Evolutionary conservation across 2,113 vertebrate genomes (phyloP).

Genomic region (Hippocampus comes): DNA sequence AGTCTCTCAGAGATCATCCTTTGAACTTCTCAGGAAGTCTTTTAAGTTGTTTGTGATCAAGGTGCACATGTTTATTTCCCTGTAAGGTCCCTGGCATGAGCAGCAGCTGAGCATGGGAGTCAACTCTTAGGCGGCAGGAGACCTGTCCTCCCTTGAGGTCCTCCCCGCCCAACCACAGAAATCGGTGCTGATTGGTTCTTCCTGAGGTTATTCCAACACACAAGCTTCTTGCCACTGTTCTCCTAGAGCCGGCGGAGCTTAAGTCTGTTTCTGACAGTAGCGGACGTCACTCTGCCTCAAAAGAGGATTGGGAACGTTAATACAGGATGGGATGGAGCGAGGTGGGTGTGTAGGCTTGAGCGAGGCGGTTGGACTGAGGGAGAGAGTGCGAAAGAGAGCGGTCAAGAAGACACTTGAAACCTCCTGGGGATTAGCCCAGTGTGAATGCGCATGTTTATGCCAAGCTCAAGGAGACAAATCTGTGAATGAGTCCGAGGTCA

Average conservation of each 20-base stretch:
- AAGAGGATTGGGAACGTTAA: constrained; percentile 80
- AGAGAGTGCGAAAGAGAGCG: constrained; percentile 4
- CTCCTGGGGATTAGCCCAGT: constrained; percentile 39
- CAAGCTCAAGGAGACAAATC: constrained; percentile 24
- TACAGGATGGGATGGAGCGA: constrained; percentile 65
- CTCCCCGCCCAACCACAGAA: background rate
- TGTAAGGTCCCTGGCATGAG: background rate
- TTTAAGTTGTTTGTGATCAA: constrained; percentile 25
- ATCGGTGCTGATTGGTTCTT: constrained; percentile 39
- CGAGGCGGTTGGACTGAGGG: constrained; percentile 34
- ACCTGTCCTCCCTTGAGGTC: constrained; percentile 24
- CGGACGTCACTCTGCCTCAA: constrained; percentile 78
- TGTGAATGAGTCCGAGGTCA: constrained; percentile 37
- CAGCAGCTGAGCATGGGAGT: constrained; percentile 8
- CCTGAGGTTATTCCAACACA: constrained; percentile 28
- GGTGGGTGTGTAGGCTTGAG: constrained; percentile 57
- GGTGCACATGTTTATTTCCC: constrained; percentile 6
- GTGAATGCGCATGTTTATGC: constrained; percentile 23
- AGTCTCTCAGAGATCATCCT: constrained; percentile 19
- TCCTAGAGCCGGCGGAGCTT: constrained; percentile 63
- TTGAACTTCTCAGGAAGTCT: constrained; percentile 8
- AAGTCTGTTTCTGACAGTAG: constrained; percentile 79
- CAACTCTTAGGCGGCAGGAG: constrained; percentile 21
- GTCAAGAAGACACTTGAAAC: constrained; percentile 48
- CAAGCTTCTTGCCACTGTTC: constrained; percentile 55